Conservation (phyloP, 2,797 vertebrate genomes). For the Myotis findleyi region DNA sequence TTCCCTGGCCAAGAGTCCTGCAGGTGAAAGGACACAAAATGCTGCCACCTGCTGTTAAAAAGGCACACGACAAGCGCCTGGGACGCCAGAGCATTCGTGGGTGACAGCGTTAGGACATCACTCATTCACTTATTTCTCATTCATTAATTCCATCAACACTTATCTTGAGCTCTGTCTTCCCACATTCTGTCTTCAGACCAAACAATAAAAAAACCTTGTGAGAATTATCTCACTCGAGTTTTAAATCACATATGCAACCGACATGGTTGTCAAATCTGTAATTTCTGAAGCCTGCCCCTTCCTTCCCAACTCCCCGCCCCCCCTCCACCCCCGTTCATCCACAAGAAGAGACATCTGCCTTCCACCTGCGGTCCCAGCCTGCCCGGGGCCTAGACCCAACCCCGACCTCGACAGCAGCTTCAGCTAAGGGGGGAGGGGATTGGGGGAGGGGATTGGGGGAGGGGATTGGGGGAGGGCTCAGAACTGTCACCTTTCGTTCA, state of each 20-base stretch:
- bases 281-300: background rate
- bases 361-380: too few species aligned
- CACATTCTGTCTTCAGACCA: background rate
- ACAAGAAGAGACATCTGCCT: background rate
- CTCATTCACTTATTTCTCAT: background rate
- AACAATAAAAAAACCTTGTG: background rate
- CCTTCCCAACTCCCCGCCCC: background rate
- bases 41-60: background rate
- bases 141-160: background rate
- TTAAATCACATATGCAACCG: background rate
- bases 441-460: too few species aligned
- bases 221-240: background rate
- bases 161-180: background rate
- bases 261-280: background rate
- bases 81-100: background rate
- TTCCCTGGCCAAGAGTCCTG: background rate
- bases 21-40: background rate
- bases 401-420: rapidly evolving
- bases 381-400: background rate
- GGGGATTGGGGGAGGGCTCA: background rate
- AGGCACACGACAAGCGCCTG: background rate
- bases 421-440: rapidly evolving
- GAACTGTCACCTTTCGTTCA: background rate
- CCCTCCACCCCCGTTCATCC: too few species aligned
- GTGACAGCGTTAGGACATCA: rapidly evolving